phyloP scores from a whole-genome alignment of 2,888 invertebrate genomes.

The Noctua comes region DNA sequence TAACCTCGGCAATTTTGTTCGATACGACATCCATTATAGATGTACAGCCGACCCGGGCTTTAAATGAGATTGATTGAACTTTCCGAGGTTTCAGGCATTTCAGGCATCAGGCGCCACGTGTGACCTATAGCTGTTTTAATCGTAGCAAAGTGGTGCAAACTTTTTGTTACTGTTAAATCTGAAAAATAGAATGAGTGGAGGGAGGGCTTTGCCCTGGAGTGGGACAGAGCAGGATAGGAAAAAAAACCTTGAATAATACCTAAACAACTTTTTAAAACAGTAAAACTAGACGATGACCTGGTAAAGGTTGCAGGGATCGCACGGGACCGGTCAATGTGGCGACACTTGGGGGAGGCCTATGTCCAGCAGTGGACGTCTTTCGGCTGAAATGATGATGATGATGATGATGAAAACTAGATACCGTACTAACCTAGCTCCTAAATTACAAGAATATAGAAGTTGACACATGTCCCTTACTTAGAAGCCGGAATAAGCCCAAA shows the following conservation, averaged over 20 bases:
- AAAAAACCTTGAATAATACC: too few species aligned
- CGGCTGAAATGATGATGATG: too few species aligned
- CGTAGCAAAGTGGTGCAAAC: background rate
- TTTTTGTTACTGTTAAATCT: background rate
- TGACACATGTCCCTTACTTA: background rate
- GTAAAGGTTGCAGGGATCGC: too few species aligned
- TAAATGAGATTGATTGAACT: constrained; percentile 65
- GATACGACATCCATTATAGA: constrained; percentile 66
- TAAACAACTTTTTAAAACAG: background rate
- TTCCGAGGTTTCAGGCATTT: constrained; percentile 33
- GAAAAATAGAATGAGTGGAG: too few species aligned
- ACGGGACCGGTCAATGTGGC: too few species aligned
- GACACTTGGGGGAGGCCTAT: too few species aligned
- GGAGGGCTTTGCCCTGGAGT: too few species aligned
- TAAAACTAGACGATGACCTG: background rate
- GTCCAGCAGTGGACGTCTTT: too few species aligned
- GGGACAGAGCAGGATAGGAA: too few species aligned
- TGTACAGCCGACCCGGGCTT: constrained; percentile 54
- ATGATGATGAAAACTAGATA: background rate
- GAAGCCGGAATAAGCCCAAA: constrained; percentile 2
- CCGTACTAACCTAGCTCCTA: background rate
- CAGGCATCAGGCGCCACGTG: constrained; percentile 28
- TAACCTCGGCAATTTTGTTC: constrained; percentile 59
- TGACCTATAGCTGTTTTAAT: constrained; percentile 15
- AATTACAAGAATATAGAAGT: background rate